A percentile compares a stretch with the other conserved stretches of the same genome.
These are phyloP conservation scores for Pseudomyrmex flavicornis DNA, from an alignment of 1,140 invertebrate species.

Conservation along the genomic window DNA sequence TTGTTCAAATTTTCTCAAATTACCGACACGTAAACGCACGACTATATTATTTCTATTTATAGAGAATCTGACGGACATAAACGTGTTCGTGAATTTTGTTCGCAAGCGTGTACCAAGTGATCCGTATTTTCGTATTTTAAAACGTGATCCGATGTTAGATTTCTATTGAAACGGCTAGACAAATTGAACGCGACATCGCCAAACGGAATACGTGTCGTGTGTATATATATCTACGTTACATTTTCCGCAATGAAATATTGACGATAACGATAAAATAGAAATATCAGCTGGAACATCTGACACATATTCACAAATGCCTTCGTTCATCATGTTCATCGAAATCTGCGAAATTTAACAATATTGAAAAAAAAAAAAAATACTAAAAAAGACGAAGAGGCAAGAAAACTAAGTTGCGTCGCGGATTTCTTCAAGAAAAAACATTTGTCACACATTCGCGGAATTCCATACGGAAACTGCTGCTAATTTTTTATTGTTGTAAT, in stretches of 20 bases:
- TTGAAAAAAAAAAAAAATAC: background rate
- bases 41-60: no score
- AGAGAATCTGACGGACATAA: no score
- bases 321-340: background rate
- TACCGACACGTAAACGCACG: no score
- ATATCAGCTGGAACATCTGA: background rate
- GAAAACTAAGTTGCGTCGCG: background rate
- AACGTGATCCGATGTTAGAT: background rate
- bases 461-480: background rate
- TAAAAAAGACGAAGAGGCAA: background rate
- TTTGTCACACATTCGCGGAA: background rate
- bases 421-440: background rate
- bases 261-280: background rate
- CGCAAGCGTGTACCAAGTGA: no score
- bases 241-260: background rate
- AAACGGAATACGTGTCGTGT: background rate
- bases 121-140: background rate
- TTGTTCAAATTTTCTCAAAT: no score
- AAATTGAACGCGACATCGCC: background rate
- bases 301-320: background rate
- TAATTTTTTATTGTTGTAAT: background rate
- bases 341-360: background rate
- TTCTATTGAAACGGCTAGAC: constrained; percentile 12
- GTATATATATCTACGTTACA: background rate
- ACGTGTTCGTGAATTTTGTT: no score